Conservation (phyloP, 2,797 vertebrate genomes). For the Ataeniobius toweri region DNA sequence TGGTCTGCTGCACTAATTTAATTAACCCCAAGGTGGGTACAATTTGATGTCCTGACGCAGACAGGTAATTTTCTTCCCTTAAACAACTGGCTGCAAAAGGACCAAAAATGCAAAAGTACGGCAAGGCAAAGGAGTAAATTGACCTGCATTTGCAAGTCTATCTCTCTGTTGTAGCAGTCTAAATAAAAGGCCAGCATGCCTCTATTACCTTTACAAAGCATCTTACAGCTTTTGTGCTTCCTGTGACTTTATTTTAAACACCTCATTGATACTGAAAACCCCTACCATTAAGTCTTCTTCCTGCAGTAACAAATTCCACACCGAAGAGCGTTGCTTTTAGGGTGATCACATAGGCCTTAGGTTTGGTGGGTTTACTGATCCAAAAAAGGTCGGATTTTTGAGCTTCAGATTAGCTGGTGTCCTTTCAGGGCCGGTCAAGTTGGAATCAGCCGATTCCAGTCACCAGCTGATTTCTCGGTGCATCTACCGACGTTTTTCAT, state of each 20-base stretch:
- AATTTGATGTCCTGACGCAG: not conserved
- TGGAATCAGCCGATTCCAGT: not conserved
- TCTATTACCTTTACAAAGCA: no score
- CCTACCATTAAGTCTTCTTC: not conserved
- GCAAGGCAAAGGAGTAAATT: not conserved
- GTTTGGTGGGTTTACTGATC: not conserved
- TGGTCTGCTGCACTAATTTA: not conserved
- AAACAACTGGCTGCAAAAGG: not conserved
- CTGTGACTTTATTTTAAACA: no score
- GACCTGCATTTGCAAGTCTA: not conserved
- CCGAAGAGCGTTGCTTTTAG: not conserved
- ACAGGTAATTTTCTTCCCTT: not conserved
- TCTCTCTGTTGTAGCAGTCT: not conserved
- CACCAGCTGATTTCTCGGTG: not conserved
- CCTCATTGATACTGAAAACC: not conserved
- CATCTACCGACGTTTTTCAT: not conserved
- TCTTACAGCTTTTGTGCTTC: no score
- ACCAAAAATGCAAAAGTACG: no score
- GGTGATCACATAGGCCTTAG: not conserved
- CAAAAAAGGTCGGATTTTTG: not conserved
- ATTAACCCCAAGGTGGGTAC: not conserved
- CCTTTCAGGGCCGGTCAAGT: no score
- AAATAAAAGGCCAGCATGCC: not conserved
- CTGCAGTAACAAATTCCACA: not conserved
- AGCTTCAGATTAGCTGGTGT: no score